phyloP scores from a whole-genome alignment of 2,113 vertebrate species.

The Xyliphius kryptos region DNA sequence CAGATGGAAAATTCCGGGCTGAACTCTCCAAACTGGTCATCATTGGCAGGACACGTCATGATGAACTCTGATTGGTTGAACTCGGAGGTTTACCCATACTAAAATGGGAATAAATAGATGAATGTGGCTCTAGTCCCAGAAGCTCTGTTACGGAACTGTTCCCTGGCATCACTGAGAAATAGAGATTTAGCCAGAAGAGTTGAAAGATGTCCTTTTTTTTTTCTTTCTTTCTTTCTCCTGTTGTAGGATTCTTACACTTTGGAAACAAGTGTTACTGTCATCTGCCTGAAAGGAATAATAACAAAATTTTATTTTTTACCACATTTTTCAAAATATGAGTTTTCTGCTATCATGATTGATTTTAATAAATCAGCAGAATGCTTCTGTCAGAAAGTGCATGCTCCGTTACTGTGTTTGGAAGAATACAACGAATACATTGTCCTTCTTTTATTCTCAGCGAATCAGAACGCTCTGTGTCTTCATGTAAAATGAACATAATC shows the following conservation, averaged over 20 bases:
- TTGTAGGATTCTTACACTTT: not conserved
- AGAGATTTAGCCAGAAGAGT: not conserved
- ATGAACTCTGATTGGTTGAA: slow-evolving; percentile 71
- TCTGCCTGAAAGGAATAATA: slow-evolving; percentile 1
- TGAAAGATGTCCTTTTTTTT: too few species aligned
- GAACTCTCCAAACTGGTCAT: slow-evolving; percentile 82
- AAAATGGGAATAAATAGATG: not conserved
- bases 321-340: too few species aligned
- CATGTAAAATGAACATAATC: too few species aligned
- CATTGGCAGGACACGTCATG: slow-evolving; percentile 66
- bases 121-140: slow-evolving; percentile 2
- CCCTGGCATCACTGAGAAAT: slow-evolving; percentile 13
- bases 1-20: slow-evolving; percentile 79
- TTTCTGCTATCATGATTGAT: too few species aligned
- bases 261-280: not conserved
- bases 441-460: too few species aligned
- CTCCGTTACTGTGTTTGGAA: too few species aligned
- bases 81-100: slow-evolving; percentile 15
- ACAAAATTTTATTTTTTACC: too few species aligned
- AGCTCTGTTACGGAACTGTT: slow-evolving; percentile 13
- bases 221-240: too few species aligned
- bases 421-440: too few species aligned
- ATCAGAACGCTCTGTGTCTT: too few species aligned
- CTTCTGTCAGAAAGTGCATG: too few species aligned
- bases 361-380: too few species aligned